Evolutionary conservation across 2,888 invertebrate genomes (phyloP), one percentile per base, ranked within the genome.

Genomic region (Melipona bicolor): DNA sequence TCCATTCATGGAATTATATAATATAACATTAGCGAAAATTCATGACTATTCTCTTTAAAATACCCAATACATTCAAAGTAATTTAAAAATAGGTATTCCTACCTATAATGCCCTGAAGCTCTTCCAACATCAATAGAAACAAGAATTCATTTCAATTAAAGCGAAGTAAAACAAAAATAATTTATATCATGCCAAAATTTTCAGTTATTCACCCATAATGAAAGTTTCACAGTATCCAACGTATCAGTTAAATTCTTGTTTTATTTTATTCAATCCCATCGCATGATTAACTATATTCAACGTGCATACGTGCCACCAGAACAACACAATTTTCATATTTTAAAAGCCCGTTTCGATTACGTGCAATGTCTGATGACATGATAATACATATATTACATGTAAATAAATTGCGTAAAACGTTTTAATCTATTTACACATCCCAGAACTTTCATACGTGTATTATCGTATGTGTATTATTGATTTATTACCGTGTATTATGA

Each of bases 311-410:
- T 61, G 59, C n/a, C 52, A 52, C 19, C 21, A 54, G 19, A 32
- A 50, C 36, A 13, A 49, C 19, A n/a, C 72, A 67, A 50, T 61
- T 79, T 62, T 79, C 62, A 49, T 56, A 24, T 17, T 27, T 13
- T 65, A 27, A 69, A 67, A 43, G 54, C 49, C 6, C 17, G 68
- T 61, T 71, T 61, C 32, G 49, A 64, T 81, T 72, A 56, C 68
- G 21, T 24, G 43, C 27, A 32, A 27, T 24, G 36, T 56, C 17
- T 36, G 56, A 56, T 69, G 68, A 79, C 64, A 56, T 1, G 49
- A 50, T 70, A 27, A 79, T 69, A 24, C n/a, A 43, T 32, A 32
- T 32, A 32, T 32, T 32, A 32, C 64, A 27, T 36, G 24, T 68
- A 64, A 54, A 69, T 79, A 73, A 62, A 69, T 72, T 43, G 59